Percentiles rank a stretch among this genome's conserved stretches.
These are phyloP conservation scores for Lochmaea crataegi DNA, from an alignment of 2,888 invertebrate genomes.

Conservation along the genomic window DNA sequence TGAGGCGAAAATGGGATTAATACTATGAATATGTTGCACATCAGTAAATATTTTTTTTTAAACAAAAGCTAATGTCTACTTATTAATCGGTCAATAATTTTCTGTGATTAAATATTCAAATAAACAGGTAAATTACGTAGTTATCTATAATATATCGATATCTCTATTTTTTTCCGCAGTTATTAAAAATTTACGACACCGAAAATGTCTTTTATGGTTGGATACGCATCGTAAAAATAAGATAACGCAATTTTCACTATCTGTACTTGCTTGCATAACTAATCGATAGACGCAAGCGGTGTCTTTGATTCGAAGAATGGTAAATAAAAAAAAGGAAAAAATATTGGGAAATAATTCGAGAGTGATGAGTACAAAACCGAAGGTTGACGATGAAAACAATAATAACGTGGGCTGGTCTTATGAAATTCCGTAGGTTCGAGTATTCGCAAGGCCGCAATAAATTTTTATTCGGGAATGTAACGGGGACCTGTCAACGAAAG, in stretches of 20 bases:
- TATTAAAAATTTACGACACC: constrained; percentile 6
- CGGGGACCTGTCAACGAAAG: neutral
- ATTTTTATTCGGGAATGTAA: neutral
- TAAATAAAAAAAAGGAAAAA: constrained; percentile 2
- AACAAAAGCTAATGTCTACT: no score
- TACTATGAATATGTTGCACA: no score
- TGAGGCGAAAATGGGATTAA: no score
- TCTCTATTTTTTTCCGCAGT: neutral
- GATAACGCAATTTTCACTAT: constrained; percentile 1
- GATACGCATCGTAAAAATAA: constrained; percentile 7
- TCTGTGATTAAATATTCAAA: neutral
- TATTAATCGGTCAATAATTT: no score
- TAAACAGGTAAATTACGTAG: neutral
- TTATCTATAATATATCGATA: neutral
- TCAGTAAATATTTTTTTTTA: no score
- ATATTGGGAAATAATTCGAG: constrained; percentile 9
- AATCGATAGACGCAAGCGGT: constrained; percentile 10
- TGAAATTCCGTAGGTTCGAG: neutral
- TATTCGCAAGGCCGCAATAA: no score
- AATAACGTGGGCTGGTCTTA: neutral
- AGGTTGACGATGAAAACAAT: neutral
- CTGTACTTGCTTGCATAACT: constrained; percentile 8
- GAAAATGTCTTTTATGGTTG: constrained; percentile 1
- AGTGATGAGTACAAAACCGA: neutral
- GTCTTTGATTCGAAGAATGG: neutral